These are phyloP conservation scores for Teleopsis dalmanni DNA, from an alignment of 1,140 invertebrate genomes.

Conservation along the genomic window DNA sequence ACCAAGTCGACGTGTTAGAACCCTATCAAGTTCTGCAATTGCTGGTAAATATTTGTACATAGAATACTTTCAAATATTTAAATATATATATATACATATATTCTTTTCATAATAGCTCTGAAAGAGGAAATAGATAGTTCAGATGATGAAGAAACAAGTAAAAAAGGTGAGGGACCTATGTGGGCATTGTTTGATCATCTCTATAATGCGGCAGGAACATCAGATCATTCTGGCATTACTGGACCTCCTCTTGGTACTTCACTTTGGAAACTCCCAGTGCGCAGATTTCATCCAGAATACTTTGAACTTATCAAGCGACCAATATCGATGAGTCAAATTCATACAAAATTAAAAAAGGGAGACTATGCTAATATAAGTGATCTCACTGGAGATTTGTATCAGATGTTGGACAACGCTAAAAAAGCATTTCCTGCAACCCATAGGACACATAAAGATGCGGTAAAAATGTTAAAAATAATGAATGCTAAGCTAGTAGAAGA, in stretches of 20 bases:
- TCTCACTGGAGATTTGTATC: conserved; percentile 88
- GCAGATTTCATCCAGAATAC: conserved; percentile 90
- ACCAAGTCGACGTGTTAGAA: conserved; percentile 20
- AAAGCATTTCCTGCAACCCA: conserved; percentile 84
- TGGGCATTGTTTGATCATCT: conserved; percentile 50
- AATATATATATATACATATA: neutral
- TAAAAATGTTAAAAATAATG: conserved; percentile 47
- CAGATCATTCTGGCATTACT: conserved; percentile 42
- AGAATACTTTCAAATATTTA: neutral
- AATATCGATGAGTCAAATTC: conserved; percentile 88
- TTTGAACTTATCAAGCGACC: conserved; percentile 96
- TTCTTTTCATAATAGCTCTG: conserved; percentile 18
- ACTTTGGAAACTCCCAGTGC: conserved; percentile 87
- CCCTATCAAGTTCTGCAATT: conserved; percentile 30
- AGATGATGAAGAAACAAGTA: conserved; percentile 39
- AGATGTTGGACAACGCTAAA: conserved; percentile 98
- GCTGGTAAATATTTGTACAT: conserved; percentile 16
- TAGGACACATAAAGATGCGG: conserved; percentile 68
- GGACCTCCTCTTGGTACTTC: conserved; percentile 74
- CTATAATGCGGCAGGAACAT: conserved; percentile 41
- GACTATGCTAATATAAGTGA: conserved; percentile 81
- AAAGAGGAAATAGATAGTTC: conserved; percentile 41
- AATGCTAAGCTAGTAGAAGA: conserved; percentile 41
- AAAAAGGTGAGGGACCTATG: conserved; percentile 48
- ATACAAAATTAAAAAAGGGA: conserved; percentile 79